phyloP scores from a whole-genome alignment of 2,113 vertebrate species.

The Mungos mungo region DNA sequence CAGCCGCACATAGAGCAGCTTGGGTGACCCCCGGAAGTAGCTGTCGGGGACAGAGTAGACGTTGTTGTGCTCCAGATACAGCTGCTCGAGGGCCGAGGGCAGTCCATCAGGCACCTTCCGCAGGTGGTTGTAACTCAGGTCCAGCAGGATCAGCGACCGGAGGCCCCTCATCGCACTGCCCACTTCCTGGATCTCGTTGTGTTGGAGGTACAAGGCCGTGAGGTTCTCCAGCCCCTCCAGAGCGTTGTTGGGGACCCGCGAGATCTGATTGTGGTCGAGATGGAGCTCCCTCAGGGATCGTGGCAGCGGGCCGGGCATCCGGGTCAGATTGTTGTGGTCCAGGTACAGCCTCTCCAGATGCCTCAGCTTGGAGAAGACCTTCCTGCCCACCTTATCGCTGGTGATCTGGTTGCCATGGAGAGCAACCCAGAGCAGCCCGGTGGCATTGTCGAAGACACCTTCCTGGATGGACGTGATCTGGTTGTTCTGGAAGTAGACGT shows the following conservation, averaged over 20 bases:
- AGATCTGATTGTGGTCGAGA: constrained; percentile 92
- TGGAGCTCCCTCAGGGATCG: constrained; percentile 91
- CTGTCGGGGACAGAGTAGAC: constrained; percentile 90
- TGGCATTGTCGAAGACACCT: constrained; percentile 92
- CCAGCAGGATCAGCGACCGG: constrained; percentile 90
- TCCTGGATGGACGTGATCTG: constrained; percentile 91
- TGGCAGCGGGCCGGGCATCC: constrained; percentile 91
- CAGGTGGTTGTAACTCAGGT: constrained; percentile 93
- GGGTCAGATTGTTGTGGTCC: constrained; percentile 94
- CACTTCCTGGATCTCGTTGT: constrained; percentile 92
- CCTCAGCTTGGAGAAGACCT: constrained; percentile 90
- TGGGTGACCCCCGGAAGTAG: constrained; percentile 89
- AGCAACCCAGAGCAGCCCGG: constrained; percentile 93
- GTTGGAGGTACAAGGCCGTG: constrained; percentile 92
- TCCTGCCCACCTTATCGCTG: constrained; percentile 89
- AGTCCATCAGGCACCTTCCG: constrained; percentile 91
- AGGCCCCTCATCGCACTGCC: constrained; percentile 88
- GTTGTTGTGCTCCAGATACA: constrained; percentile 95
- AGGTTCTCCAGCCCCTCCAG: constrained; percentile 95
- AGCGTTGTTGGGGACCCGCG: constrained; percentile 86
- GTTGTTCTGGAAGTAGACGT: constrained; percentile 97
- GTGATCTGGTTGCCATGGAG: constrained; percentile 93
- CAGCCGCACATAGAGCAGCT: constrained; percentile 93
- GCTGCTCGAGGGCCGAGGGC: constrained; percentile 91
- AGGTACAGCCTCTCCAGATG: constrained; percentile 93